Percentiles rank a stretch among this genome's conserved stretches.
These are phyloP conservation scores for Euphydryas editha DNA, from an alignment of 2,888 invertebrate genomes.

Conservation along the genomic window DNA sequence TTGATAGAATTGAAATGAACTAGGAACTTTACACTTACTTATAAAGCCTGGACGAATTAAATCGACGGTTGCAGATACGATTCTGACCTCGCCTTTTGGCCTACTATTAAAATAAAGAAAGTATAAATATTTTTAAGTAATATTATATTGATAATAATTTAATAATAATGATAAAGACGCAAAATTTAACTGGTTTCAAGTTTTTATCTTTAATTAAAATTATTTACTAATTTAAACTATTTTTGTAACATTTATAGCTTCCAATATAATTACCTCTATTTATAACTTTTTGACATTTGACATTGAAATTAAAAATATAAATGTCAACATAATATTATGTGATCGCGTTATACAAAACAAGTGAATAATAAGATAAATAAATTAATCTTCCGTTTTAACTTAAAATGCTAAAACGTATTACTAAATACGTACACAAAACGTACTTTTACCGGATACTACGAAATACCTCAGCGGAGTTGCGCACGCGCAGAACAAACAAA, in stretches of 20 bases:
- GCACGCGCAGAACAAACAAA: slow-evolving; percentile 55
- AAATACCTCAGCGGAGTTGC: slow-evolving; percentile 52
- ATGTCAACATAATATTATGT: no score
- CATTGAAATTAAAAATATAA: no score
- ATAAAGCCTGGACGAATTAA: background rate
- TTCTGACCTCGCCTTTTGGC: background rate
- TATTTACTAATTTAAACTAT: no score
- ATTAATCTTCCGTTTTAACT: background rate
- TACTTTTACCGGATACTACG: slow-evolving; percentile 53
- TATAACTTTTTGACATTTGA: no score
- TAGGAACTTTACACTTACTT: background rate
- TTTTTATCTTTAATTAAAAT: no score
- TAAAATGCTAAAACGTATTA: background rate
- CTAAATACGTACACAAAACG: background rate
- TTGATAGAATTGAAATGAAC: background rate
- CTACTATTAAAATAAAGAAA: no score
- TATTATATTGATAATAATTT: no score
- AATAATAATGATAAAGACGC: no score
- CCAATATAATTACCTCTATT: no score
- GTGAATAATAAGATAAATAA: background rate
- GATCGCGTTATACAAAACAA: slow-evolving; percentile 21
- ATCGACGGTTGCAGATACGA: background rate
- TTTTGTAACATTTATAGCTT: no score
- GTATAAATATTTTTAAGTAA: no score
- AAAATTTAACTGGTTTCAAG: no score